phyloP scores from a whole-genome alignment of 1,140 invertebrate species.

The Popillia japonica region DNA sequence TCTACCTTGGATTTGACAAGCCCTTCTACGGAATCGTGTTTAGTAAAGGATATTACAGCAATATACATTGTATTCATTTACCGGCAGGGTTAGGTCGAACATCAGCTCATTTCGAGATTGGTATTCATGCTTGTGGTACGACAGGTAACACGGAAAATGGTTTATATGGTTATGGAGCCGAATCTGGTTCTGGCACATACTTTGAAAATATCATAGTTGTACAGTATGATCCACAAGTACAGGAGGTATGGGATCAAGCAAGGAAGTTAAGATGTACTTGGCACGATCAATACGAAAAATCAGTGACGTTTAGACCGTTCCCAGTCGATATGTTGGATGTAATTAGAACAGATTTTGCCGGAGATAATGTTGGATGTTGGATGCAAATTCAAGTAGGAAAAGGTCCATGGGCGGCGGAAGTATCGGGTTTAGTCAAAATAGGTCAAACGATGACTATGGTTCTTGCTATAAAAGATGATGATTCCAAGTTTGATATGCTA shows the following conservation, averaged over 20 bases:
- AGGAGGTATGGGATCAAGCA: slow-evolving; percentile 96
- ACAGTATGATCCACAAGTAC: slow-evolving; percentile 93
- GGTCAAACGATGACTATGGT: slow-evolving; percentile 98
- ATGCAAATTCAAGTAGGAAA: slow-evolving; percentile 95
- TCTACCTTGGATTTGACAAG: slow-evolving; percentile 91
- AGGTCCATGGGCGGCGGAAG: slow-evolving; percentile 94
- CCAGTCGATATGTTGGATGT: slow-evolving; percentile 96
- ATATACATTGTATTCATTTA: slow-evolving; percentile 90
- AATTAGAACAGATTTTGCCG: slow-evolving; percentile 91
- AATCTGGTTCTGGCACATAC: slow-evolving; percentile 88
- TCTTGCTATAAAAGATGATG: slow-evolving; percentile 93
- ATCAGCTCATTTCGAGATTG: slow-evolving; percentile 90
- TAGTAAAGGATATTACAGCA: slow-evolving; percentile 91
- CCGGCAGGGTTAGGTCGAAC: slow-evolving; percentile 85
- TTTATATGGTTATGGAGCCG: slow-evolving; percentile 81
- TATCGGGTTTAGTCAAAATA: slow-evolving; percentile 93
- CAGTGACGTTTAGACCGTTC: slow-evolving; percentile 93
- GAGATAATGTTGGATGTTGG: slow-evolving; percentile 95
- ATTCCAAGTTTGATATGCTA: slow-evolving; percentile 95
- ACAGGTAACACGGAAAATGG: slow-evolving; percentile 90
- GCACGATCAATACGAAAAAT: slow-evolving; percentile 96
- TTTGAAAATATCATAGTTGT: slow-evolving; percentile 96
- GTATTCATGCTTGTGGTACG: slow-evolving; percentile 89
- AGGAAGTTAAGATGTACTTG: slow-evolving; percentile 91
- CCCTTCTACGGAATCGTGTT: slow-evolving; percentile 96